Conservation (phyloP, 2,113 vertebrate genomes). For the Madoqua kirkii region DNA sequence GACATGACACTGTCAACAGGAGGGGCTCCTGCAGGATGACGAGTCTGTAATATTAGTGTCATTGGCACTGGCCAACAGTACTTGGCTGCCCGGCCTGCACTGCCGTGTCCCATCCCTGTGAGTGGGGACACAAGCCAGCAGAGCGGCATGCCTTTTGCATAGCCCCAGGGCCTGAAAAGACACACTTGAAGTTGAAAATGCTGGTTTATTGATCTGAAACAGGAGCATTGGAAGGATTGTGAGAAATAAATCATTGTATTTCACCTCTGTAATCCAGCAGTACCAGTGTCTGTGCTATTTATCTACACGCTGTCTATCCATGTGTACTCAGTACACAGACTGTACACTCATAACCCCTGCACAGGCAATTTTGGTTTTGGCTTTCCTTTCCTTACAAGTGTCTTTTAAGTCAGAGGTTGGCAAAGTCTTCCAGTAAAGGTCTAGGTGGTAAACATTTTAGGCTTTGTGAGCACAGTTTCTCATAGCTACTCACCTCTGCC, state of each 20-base stretch:
- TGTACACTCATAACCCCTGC: neutral
- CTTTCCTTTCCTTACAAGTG: neutral
- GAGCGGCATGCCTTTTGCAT: neutral
- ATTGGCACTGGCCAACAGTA: too few relatives aligned
- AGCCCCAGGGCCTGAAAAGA: neutral
- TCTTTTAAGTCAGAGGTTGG: neutral
- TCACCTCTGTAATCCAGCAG: neutral
- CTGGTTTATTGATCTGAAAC: neutral
- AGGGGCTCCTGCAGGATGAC: neutral
- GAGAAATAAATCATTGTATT: neutral
- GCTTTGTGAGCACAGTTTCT: neutral
- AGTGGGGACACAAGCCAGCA: neutral
- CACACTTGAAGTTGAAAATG: neutral
- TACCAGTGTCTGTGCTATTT: neutral
- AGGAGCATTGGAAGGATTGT: neutral
- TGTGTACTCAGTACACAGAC: neutral
- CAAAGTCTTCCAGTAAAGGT: neutral
- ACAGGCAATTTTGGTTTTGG: neutral
- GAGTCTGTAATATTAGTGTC: neutral
- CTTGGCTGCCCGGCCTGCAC: neutral
- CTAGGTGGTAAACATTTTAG: neutral
- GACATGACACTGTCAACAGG: neutral
- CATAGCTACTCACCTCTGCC: neutral
- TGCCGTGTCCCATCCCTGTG: neutral
- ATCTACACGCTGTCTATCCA: neutral